Base-by-base conservation (phyloP, 2,888 invertebrate genomes). In the Microctonus hyperodae region DNA sequence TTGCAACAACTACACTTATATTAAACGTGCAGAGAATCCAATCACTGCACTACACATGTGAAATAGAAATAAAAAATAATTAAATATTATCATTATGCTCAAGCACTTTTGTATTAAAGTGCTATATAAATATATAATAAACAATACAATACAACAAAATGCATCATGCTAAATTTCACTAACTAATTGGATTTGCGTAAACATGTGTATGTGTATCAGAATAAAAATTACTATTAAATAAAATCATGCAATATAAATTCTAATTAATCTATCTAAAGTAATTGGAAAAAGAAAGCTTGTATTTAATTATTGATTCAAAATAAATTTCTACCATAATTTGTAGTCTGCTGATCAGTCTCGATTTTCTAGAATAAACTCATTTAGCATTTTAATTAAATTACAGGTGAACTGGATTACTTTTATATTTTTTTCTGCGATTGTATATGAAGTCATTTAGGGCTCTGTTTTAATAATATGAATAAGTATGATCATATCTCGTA, bases 271-370 rank as follows among this genome's bases (percentile, higher is more conserved):
- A 55, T 53, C 16, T 66, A 67, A 62, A 64, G 69, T 71, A 70
- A 67, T 73, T 73, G 78, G 80, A 82, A 82, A 81, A 81, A 81
- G 71, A 82, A 81, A 82, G 82, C 81, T 81, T 81, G 78, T 74
- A 65, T 65, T 66, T 67, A 40, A 28, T 35, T 35, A 11, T n/a
- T n/a, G n/a, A 44, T 60, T 40, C 33, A n/a, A 51, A 20, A 6
- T 23, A 20, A 55, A n/a, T 50, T 20, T 16, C 58, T 56, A 57
- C 33, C 31, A 58, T 56, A 25, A 64, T 44, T 10, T 31, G 23
- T 33, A 22, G 37, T 40, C 22, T 64, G 20, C n/a, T 40, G 25
- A 31, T 16, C 56, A 40, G 23, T 55, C 37, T 44, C 13, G 31
- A 37, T 51, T 31, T n/a, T 35, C 56, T 35, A 48, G 20, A 37